Evolutionary conservation across 2,888 invertebrate species (phyloP).

Genomic region (Synergus umbraculus): DNA sequence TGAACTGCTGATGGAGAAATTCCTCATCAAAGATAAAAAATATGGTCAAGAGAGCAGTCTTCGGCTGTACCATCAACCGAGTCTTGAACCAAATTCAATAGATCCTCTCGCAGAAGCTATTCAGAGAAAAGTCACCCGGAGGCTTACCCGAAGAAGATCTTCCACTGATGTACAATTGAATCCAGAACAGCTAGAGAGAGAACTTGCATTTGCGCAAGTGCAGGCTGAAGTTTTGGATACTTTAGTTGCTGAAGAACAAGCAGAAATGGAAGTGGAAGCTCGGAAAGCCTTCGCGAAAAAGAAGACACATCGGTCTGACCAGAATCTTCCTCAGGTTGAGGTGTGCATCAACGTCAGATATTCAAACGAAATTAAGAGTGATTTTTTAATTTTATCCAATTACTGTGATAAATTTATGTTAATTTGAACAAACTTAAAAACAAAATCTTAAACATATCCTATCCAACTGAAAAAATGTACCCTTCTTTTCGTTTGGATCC

Average conservation of each 20-base stretch:
- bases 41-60: conserved; percentile 57
- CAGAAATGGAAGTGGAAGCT: conserved; percentile 70
- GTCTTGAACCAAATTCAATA: conserved; percentile 55
- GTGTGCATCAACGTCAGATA: conserved; percentile 38
- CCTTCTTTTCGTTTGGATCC: not conserved
- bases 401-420: no score
- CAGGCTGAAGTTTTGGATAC: conserved; percentile 73
- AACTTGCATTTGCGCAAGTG: conserved; percentile 70
- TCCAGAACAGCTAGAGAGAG: conserved; percentile 68
- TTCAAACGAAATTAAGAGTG: not conserved
- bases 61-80: conserved; percentile 62
- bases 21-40: conserved; percentile 82
- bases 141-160: conserved; percentile 71
- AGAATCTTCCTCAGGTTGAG: conserved; percentile 50
- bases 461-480: not conserved
- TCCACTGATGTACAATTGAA: conserved; percentile 71
- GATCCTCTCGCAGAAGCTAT: conserved; percentile 64
- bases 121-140: conserved; percentile 67
- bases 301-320: conserved; percentile 49
- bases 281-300: conserved; percentile 62
- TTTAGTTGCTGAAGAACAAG: conserved; percentile 74
- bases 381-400: not conserved
- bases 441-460: not conserved
- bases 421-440: no score
- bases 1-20: conserved; percentile 87